A percentile compares a stretch with the other conserved stretches of the same genome.
These are phyloP conservation scores for Zonitis immaculata DNA, from an alignment of 2,888 invertebrate genomes.

Conservation along the genomic window DNA sequence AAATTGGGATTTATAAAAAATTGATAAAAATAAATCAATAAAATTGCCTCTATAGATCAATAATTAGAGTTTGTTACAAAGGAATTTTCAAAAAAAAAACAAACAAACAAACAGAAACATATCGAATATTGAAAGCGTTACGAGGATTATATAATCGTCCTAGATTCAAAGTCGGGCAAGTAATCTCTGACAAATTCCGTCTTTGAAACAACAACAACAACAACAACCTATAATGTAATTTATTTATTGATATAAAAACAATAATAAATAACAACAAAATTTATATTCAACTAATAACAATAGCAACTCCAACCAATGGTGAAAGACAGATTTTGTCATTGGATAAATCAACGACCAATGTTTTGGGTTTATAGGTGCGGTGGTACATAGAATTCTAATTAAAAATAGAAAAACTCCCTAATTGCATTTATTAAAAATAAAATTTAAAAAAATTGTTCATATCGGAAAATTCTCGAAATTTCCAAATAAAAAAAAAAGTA, in stretches of 20 bases:
- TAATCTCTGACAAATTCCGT: neutral
- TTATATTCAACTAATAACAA: neutral
- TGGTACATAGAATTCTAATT: neutral
- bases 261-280: no score
- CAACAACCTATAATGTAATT: no score
- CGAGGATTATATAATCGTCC: slow-evolving; percentile 17
- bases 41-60: neutral
- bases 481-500: no score
- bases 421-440: neutral
- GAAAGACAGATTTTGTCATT: neutral
- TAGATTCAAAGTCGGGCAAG: slow-evolving; percentile 15
- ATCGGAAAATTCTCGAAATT: no score
- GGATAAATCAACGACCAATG: slow-evolving; percentile 1
- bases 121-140: slow-evolving; percentile 19
- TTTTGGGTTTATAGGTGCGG: neutral
- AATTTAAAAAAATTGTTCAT: no score
- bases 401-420: neutral
- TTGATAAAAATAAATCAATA: neutral
- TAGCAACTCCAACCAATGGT: neutral
- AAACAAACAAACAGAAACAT: no score
- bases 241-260: no score
- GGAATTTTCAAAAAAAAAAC: neutral
- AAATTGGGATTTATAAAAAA: neutral
- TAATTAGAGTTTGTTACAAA: neutral
- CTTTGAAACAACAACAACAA: neutral